Base-by-base conservation (phyloP, 2,888 invertebrate genomes). In the Lithophane leautieri region DNA sequence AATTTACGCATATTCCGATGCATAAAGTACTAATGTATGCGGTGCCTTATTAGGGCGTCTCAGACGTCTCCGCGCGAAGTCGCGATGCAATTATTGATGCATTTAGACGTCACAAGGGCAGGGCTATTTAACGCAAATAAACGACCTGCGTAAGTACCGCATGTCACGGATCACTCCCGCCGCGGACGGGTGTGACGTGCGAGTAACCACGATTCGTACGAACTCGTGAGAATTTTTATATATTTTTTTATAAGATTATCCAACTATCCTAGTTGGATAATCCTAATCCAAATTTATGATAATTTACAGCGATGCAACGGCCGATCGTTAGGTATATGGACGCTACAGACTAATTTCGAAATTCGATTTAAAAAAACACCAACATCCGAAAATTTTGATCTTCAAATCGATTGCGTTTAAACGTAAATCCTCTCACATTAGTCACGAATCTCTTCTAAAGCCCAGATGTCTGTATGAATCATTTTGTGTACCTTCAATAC, bases 351-450 rank as follows among this genome's bases (percentile, higher is more conserved):
- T 50, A 2, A 50, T 50, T 50, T 50, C 50, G 50, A 50, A 50
- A 50, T 8, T 50, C 7, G 0, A 19, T 19, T 50, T 2, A 42
- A 56, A 25, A 44, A 16, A 65, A 8, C 42, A 2, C n/a, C 16
- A 1, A 28, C 0, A 0, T 12, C 19, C 12, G 0, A 52, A 52
- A 34, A 34, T 16, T 7, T 62, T 22, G 61, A 62, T 16, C 12
- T 3, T 3, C 11, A 28, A 61, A 62, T 25, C 16, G 50, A 50
- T 50, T 50, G 3, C 22, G 6, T 58, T 50, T 28, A 25, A 34
- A 42, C 78, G 75, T 69, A 72, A 81, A 88, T 88, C 79, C 85
- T 86, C 86, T 87, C 79, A 90, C 88, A 91, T 90, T 90, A 89
- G 90, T 90, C 89, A 82, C 80, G 71, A 78, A 82, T 88, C 85